Evolutionary conservation across 2,888 invertebrate species (phyloP), one percentile per base, ranked within the genome.

Genomic region (Lacanobia wlatinum): DNA sequence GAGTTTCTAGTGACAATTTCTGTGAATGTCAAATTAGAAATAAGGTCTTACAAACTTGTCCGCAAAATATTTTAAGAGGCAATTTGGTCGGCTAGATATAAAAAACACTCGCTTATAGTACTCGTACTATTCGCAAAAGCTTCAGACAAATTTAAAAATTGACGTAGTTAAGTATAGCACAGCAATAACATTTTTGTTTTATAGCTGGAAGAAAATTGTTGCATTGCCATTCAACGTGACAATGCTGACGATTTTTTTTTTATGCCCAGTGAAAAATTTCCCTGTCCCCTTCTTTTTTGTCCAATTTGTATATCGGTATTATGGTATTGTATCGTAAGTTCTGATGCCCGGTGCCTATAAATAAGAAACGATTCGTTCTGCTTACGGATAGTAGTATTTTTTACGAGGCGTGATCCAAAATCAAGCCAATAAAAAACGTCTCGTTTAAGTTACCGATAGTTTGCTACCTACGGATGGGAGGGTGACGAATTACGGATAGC

Each of bases 31-130:
- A 48, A 23, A 40, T 14, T 34, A 21, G 38, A 16, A 9, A 21
- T 40, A 21, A 48, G 21, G 28, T 48, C 28, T 43, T 40, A 53
- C 18, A 12, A 28, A 55, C 53, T 50, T 14, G 12, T 14, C 0
- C 1, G n/a, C 7, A 56, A 52, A 23, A 46, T 53, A 53, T 48
- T 60, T 56, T 34, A 60, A 40, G 48, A 67, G 40, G 50, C 16
- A 28, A 48, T 40, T 53, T 21, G 14, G 14, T 23, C 6, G 4
- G 46, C 10, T 16, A 23, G 14, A 40, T 52, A n/a, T 43, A 40
- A 16, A 28, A 59, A 59, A 34, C 8, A 58, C 3, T 59, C 59
- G 59, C 59, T 59, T 40, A 58, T n/a, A 38, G 28, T 28, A 28
- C 28, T 28, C 28, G 28, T 1, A 28, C 28, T 28, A 28, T 1